Conservation (phyloP, 2,797 vertebrate species). For the Diceros bicornis region DNA sequence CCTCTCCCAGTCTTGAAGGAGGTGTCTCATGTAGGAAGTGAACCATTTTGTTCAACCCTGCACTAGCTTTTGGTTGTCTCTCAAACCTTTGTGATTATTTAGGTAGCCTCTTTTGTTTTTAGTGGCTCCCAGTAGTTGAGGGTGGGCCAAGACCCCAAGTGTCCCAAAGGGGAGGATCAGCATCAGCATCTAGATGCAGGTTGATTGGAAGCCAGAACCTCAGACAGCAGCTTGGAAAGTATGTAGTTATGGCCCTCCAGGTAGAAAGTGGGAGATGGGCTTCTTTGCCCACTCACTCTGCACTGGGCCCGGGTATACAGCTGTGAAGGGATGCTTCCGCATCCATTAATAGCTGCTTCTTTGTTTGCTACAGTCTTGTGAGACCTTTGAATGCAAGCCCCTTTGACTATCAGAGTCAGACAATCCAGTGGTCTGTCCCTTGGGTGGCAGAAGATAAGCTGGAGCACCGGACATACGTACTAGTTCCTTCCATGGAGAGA, state of each 20-base stretch:
- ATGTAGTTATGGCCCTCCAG: not conserved
- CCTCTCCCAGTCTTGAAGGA: not conserved
- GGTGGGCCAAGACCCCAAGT: not conserved
- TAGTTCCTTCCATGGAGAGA: not conserved
- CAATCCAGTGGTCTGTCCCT: not conserved
- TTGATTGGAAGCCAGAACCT: not conserved
- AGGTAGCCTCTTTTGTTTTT: not conserved
- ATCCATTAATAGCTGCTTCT: not conserved
- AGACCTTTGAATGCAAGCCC: not conserved
- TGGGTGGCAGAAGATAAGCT: not conserved
- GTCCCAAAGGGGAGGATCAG: not conserved
- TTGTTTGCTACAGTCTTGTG: not conserved
- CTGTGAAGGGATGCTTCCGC: too few species aligned
- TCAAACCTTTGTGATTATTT: not conserved
- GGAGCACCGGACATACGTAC: accelerated
- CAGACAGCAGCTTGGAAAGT: not conserved
- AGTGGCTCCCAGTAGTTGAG: not conserved
- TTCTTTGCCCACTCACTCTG: not conserved
- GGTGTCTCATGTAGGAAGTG: not conserved
- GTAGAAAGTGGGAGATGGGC: not conserved
- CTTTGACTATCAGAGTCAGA: not conserved
- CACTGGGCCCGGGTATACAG: not conserved
- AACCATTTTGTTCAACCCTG: not conserved
- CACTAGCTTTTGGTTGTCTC: not conserved
- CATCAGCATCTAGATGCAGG: not conserved